Base-by-base conservation (phyloP, 1,140 invertebrate species). In the Pseudomyrmex pallidus region DNA sequence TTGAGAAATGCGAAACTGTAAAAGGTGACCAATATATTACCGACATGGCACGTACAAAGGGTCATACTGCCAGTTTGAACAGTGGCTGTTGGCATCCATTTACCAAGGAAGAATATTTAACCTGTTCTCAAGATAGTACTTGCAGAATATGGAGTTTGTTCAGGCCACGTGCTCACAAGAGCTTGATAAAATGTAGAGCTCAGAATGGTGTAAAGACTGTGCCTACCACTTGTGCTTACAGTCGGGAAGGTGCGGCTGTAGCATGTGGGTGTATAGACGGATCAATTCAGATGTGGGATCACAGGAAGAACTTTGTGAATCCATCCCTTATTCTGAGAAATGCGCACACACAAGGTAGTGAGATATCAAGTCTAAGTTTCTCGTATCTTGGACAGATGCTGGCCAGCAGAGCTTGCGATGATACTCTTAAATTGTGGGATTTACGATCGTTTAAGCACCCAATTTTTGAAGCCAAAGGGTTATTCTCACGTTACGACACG, bases 241-340 rank as follows among this genome's bases (percentile, higher is more conserved):
- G 96, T 80, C 94, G 97, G 76, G 98, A 99, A 93, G 99, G 98
- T 0, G 97, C 97, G 74, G 96, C 97, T 0, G 96, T 99, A 20
- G 97, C 97, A 0, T 97, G 97, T 73, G 99, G 97, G 0, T 99
- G 99, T 91, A 95, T 96, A 44, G 99, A 99, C 94, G 99, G 99
- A 1, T 99, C 98, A 0, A 97, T 99, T 87, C 99, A 99, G 93
- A 97, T 99, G 94, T 99, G 99, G 99, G 99, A 99, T 93, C 97
- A 98, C 67, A 96, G 98, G 57, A 97, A 96, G 91, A 97, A 96
- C 89, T 97, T 96, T 87, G 97, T 97, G 0, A 99, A 98, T 90
- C 98, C 98, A 0, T 96, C 96, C 0, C 94, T 97, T 64, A 93
- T 97, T 48, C 94, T 98, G 1, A 95, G 98, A 82, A 96, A 95